A percentile compares a stretch with the other conserved stretches of the same genome.
phyloP scores from a whole-genome alignment of 2,888 invertebrate genomes.

The Drosophila paranaensis region DNA sequence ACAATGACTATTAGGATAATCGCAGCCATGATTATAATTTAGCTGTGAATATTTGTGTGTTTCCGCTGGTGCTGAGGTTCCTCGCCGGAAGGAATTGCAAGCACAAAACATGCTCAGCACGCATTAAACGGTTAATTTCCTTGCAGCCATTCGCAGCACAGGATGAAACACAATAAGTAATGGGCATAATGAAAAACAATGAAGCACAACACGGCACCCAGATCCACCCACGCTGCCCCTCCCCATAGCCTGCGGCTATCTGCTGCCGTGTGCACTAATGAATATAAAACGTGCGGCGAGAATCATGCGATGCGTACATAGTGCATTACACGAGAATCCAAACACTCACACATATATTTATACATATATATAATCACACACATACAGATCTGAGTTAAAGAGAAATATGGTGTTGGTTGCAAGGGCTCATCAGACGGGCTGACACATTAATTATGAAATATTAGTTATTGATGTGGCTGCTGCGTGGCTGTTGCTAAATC shows the following conservation, averaged over 20 bases:
- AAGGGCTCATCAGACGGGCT: slow-evolving; percentile 10
- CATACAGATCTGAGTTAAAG: neutral
- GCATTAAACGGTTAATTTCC: slow-evolving; percentile 22
- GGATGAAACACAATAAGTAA: slow-evolving; percentile 19
- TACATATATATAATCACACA: neutral
- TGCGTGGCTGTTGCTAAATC: slow-evolving; percentile 53
- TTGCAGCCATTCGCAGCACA: neutral
- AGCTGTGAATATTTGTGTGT: slow-evolving; percentile 24
- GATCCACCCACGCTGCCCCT: neutral
- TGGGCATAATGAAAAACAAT: slow-evolving; percentile 54
- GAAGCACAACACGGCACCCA: slow-evolving; percentile 44
- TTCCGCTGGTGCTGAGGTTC: slow-evolving; percentile 10
- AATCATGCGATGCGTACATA: slow-evolving; percentile 30
- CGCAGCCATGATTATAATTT: slow-evolving; percentile 22
- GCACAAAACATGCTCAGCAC: slow-evolving; percentile 6
- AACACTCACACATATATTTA: slow-evolving; percentile 2
- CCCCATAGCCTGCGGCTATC: neutral
- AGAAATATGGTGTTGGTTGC: slow-evolving; percentile 5
- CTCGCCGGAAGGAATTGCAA: slow-evolving; percentile 19
- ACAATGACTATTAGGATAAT: slow-evolving; percentile 14
- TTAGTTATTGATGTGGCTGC: slow-evolving; percentile 70
- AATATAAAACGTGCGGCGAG: slow-evolving; percentile 54
- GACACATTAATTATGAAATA: slow-evolving; percentile 70
- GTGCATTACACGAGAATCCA: slow-evolving; percentile 9
- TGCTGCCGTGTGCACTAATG: slow-evolving; percentile 37